These are phyloP conservation scores for Ophion ventricosus DNA, from an alignment of 2,888 invertebrate genomes.

Conservation along the genomic window DNA sequence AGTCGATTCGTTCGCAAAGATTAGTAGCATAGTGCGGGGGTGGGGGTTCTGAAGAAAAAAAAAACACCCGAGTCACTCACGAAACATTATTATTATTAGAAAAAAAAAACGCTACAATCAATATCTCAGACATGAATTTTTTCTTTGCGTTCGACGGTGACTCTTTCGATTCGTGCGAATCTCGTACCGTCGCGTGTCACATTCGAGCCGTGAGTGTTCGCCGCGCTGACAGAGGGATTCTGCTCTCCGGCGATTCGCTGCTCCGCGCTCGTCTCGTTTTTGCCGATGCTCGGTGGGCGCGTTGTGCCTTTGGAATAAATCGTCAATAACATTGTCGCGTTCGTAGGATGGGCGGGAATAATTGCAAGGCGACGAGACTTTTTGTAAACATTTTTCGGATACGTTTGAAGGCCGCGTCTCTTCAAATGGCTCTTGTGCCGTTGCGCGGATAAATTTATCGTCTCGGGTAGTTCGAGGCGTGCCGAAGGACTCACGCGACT, in stretches of 20 bases:
- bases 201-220: neutral
- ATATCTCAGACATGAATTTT: neutral
- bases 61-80: neutral
- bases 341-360: neutral
- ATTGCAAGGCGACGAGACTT: conserved; percentile 8
- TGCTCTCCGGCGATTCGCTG: neutral
- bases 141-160: neutral
- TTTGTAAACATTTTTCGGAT: conserved; percentile 11
- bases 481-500: neutral
- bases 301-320: neutral
- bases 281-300: neutral
- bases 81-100: neutral
- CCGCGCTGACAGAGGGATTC: neutral
- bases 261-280: neutral
- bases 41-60: neutral
- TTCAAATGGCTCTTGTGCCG: conserved; percentile 54
- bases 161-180: conserved; percentile 17
- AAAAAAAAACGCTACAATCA: neutral
- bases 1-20: too few species aligned
- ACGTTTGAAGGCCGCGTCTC: conserved; percentile 45
- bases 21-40: neutral
- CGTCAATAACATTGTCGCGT: neutral
- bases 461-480: neutral
- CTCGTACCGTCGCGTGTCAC: conserved; percentile 1
- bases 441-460: conserved; percentile 14